phyloP scores from a whole-genome alignment of 2,888 invertebrate species.

The Ditylenchus weischeri region DNA sequence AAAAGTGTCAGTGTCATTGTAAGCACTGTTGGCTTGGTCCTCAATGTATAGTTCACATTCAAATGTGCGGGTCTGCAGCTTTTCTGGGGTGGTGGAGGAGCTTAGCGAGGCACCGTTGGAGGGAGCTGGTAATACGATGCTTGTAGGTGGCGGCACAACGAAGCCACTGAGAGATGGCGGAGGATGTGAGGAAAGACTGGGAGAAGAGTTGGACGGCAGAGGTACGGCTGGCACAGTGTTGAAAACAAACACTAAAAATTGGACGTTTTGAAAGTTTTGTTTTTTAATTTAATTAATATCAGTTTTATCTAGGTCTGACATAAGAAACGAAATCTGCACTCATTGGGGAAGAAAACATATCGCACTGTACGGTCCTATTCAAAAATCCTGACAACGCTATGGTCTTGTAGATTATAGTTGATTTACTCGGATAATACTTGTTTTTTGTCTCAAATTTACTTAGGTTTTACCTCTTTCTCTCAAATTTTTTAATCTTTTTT shows the following conservation, averaged over 20 bases:
- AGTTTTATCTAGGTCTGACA: too few species aligned
- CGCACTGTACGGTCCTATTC: too few species aligned
- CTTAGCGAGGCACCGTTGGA: not conserved
- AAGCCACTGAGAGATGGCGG: not conserved
- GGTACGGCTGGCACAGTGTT: slow-evolving; percentile 2
- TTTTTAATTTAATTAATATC: too few species aligned
- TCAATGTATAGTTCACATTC: slow-evolving; percentile 23
- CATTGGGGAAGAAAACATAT: too few species aligned
- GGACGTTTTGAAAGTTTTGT: too few species aligned
- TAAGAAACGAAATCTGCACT: too few species aligned
- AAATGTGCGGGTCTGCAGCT: slow-evolving; percentile 2
- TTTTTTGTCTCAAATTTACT: too few species aligned
- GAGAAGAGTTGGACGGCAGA: slow-evolving; percentile 6
- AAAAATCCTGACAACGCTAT: too few species aligned
- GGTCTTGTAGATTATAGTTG: too few species aligned
- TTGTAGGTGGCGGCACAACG: not conserved
- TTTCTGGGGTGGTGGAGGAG: not conserved
- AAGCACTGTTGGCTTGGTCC: slow-evolving; percentile 21
- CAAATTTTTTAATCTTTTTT: too few species aligned
- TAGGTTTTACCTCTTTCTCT: too few species aligned
- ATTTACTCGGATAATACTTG: too few species aligned
- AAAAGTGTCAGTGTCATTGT: slow-evolving; percentile 20
- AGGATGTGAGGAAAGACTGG: not conserved
- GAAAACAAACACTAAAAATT: slow-evolving; percentile 11
- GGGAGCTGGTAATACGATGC: slow-evolving; percentile 1